These are phyloP conservation scores for Macquaria australasica DNA, from an alignment of 2,113 vertebrate genomes.

Conservation along the genomic window DNA sequence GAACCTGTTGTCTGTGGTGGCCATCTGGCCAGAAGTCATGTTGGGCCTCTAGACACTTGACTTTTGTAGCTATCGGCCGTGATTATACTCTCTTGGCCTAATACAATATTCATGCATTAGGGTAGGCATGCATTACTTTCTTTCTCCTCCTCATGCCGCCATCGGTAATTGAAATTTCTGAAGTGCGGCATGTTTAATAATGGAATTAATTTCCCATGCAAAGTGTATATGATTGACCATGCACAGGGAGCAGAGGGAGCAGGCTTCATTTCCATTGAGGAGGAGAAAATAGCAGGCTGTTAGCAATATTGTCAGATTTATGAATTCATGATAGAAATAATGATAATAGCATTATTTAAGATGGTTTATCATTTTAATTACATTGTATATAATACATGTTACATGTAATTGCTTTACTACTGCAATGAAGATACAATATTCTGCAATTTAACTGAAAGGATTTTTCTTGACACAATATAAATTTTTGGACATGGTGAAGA, in stretches of 20 bases:
- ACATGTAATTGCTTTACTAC: conserved; percentile 9
- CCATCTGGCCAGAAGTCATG: conserved; percentile 81
- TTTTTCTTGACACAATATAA: background rate
- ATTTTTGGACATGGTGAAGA: background rate
- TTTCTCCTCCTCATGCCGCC: conserved; percentile 72
- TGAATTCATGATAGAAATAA: conserved; percentile 40
- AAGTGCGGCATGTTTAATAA: conserved; percentile 88
- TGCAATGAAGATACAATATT: background rate
- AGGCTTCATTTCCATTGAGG: conserved; percentile 43
- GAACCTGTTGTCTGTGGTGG: conserved; percentile 73
- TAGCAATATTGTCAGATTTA: conserved; percentile 61
- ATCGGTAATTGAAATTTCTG: conserved; percentile 86
- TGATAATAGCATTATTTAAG: conserved; percentile 38
- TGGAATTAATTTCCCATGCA: conserved; percentile 88
- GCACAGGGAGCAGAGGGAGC: conserved; percentile 55
- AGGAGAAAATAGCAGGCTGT: conserved; percentile 55
- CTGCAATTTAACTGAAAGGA: background rate
- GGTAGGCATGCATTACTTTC: conserved; percentile 70
- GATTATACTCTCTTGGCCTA: conserved; percentile 79
- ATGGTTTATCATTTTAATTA: conserved; percentile 51
- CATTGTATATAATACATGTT: conserved; percentile 31
- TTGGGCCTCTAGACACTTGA: conserved; percentile 77
- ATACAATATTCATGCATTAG: conserved; percentile 85
- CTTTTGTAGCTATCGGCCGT: conserved; percentile 71
- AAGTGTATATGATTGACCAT: conserved; percentile 83